Base-by-base conservation (phyloP, 2,797 vertebrate species). In the Chrosomus eos region DNA sequence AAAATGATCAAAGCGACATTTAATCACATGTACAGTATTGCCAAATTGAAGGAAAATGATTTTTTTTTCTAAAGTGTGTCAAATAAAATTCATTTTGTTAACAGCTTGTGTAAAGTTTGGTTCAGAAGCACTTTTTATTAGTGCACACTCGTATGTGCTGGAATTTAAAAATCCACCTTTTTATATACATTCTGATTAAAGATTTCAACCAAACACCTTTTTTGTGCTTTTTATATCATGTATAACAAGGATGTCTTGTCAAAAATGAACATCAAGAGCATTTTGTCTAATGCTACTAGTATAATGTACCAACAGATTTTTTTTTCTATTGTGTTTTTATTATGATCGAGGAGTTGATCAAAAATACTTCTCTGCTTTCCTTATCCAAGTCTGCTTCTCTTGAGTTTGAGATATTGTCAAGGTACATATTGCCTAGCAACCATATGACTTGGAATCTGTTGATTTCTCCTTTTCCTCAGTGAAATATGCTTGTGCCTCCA, bases 401-500 rank as follows among this genome's bases (percentile, higher is more conserved):
- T 58, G 18, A 6, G 4, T 43, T 55, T 48, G 55, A 18, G 31
- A 51, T 71, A 19, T 62, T 31, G 53, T 55, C 74, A 40, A 23
- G 28, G n/a, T 55, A 36, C 1, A 28, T 80, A 62, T 18, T 89
- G 43, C 3, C 78, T 88, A 60, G 88, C 89, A 51, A 48, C 38
- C 38, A 64, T 75, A 64, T 26, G n/a, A 36, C 18, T 45, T 36
- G 55, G 18, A 64, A 48, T 19, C 26, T 64, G 79, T 38, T 55
- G 53, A 36, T 66, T 74, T 76, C 28, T 77, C 28, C 51, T 16
- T 51, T 19, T 71, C 19, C 31, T 23, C 11, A 21, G 58, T 79
- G 90, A 89, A 95, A 88, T 80, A 43, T 21, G 90, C 92, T 86
- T 86, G 74, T 2, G 96, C 95, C 83, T 96, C 94, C 81, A 88